Evolutionary conservation across 2,888 invertebrate species (phyloP).

Genomic region (Archips xylosteana): DNA sequence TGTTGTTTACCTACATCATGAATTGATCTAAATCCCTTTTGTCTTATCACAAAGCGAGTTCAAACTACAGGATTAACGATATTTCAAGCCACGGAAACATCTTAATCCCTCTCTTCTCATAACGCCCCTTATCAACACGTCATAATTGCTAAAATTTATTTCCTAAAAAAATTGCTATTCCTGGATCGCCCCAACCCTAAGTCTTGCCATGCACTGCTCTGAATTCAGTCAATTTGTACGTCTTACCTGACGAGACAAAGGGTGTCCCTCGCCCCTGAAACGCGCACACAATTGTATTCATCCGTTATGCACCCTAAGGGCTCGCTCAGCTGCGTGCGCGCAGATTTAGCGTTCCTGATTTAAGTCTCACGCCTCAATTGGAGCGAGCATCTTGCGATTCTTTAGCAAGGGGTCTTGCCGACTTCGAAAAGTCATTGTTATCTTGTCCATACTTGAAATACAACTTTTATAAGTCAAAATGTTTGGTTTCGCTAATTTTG

Average conservation of each 20-base stretch:
- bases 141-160: conserved; percentile 9
- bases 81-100: conserved; percentile 2
- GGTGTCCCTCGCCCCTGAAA: conserved; percentile 35
- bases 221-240: conserved; percentile 24
- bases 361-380: conserved; percentile 33
- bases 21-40: too few species aligned
- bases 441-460: not conserved
- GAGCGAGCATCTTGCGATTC: conserved; percentile 8
- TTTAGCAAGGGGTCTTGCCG: not conserved
- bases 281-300: conserved; percentile 28
- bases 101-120: conserved; percentile 10
- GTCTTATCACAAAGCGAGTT: not conserved
- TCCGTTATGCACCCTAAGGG: conserved; percentile 34
- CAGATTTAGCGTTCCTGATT: conserved; percentile 6
- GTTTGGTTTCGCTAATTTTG: too few species aligned
- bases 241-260: conserved; percentile 24
- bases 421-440: not conserved
- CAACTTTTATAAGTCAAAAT: not conserved
- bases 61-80: not conserved
- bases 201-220: conserved; percentile 16
- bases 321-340: conserved; percentile 25
- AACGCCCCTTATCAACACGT: conserved; percentile 1
- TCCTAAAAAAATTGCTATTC: conserved; percentile 14
- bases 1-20: too few species aligned
- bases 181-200: conserved; percentile 32